Conservation (phyloP, 2,888 invertebrate species). For the Amblyteles armatorius region DNA sequence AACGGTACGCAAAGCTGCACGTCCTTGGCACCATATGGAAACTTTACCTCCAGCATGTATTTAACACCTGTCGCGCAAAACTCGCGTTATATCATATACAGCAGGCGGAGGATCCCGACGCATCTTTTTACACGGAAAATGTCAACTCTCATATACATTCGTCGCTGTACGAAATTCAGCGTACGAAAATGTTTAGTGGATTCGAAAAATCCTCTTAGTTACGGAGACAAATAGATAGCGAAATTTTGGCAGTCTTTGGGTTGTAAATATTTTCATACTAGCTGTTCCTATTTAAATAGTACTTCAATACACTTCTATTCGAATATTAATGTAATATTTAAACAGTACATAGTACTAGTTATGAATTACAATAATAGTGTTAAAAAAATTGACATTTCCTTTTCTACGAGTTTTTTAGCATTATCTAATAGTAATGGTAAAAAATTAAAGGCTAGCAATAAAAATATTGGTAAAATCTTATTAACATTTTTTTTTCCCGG, state of each 20-base stretch:
- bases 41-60: slow-evolving; percentile 14
- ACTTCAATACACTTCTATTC: no score
- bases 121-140: slow-evolving; percentile 1
- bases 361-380: no score
- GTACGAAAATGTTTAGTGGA: no score
- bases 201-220: no score
- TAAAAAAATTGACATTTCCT: no score
- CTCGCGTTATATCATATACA: background rate
- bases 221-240: no score
- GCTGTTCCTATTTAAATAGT: no score
- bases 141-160: background rate
- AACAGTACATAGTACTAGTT: background rate
- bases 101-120: background rate
- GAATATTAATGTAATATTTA: no score
- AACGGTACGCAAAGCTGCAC: slow-evolving; percentile 37
- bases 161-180: background rate
- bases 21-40: slow-evolving; percentile 46
- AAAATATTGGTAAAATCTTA: background rate
- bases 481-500: background rate
- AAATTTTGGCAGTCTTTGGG: no score
- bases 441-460: background rate
- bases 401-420: background rate
- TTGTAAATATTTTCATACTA: no score
- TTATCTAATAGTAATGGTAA: no score
- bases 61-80: slow-evolving; percentile 16